A percentile compares a stretch with the other conserved stretches of the same genome.
These are phyloP conservation scores for Caenorhabditis panamensis DNA, from an alignment of 2,888 invertebrate genomes.

Conservation along the genomic window DNA sequence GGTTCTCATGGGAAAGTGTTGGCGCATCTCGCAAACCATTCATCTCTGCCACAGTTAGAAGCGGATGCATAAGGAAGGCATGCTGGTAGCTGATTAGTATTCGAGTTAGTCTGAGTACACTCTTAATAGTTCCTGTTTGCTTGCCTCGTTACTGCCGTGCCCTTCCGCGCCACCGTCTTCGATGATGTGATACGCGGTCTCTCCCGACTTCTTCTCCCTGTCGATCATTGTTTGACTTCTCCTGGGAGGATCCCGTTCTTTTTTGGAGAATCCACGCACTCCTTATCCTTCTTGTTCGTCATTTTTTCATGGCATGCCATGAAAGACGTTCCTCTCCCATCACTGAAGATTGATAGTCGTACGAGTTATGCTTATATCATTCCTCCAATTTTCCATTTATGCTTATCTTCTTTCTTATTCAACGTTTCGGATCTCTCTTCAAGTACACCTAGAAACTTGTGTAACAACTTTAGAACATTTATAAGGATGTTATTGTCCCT, in stretches of 20 bases:
- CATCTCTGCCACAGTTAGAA: background rate
- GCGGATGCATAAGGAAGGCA: background rate
- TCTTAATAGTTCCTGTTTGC: constrained; percentile 38
- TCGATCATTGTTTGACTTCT: constrained; percentile 36
- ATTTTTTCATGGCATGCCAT: constrained; percentile 28
- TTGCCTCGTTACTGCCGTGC: constrained; percentile 7
- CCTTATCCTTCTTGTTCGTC: constrained; percentile 26
- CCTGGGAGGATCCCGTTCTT: constrained; percentile 26
- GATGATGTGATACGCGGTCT: constrained; percentile 34
- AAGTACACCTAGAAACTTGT: too few species aligned
- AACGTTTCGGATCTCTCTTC: too few species aligned
- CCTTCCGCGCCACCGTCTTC: constrained; percentile 10
- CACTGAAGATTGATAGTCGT: constrained; percentile 34
- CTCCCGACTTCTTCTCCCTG: constrained; percentile 23
- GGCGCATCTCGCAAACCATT: background rate
- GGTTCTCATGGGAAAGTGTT: background rate
- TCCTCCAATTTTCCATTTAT: too few species aligned
- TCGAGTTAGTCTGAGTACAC: constrained; percentile 6
- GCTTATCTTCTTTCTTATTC: too few species aligned
- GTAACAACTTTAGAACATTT: too few species aligned
- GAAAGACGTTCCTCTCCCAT: constrained; percentile 10
- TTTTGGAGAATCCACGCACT: constrained; percentile 13
- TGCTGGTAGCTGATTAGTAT: constrained; percentile 8
- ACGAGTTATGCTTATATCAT: constrained; percentile 7
- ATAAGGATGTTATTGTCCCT: too few species aligned